These are phyloP conservation scores for Lordiphosa andalusiaca DNA, from an alignment of 2,888 invertebrate genomes.

Conservation along the genomic window DNA sequence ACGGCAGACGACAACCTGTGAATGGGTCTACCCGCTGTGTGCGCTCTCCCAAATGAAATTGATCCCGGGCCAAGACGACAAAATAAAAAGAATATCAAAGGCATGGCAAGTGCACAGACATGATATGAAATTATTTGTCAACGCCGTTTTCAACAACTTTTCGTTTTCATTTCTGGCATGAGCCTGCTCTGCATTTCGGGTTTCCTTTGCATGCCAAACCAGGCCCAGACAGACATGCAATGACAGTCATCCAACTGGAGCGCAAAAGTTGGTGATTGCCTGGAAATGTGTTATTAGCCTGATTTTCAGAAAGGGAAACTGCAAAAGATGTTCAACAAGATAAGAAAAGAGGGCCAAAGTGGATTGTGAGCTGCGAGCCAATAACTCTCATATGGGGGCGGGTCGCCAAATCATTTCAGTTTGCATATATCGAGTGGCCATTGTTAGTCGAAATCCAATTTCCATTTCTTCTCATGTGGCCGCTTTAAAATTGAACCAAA, in stretches of 20 bases:
- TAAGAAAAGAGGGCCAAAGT: slow-evolving; percentile 24
- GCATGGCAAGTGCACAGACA: slow-evolving; percentile 45
- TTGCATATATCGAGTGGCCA: slow-evolving; percentile 5
- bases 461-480: slow-evolving; percentile 1
- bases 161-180: slow-evolving; percentile 62
- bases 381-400: slow-evolving; percentile 7
- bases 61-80: slow-evolving; percentile 33
- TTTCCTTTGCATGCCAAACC: slow-evolving; percentile 39
- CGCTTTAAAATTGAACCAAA: slow-evolving; percentile 2
- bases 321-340: slow-evolving; percentile 20
- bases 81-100: slow-evolving; percentile 27
- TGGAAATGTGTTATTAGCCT: slow-evolving; percentile 67
- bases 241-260: slow-evolving; percentile 60
- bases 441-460: slow-evolving; percentile 27
- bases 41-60: slow-evolving; percentile 46
- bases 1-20: slow-evolving; percentile 47
- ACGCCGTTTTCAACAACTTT: slow-evolving; percentile 72
- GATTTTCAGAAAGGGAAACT: slow-evolving; percentile 23
- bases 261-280: slow-evolving; percentile 61
- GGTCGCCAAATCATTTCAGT: slow-evolving; percentile 5
- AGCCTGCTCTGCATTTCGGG: slow-evolving; percentile 46
- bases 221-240: slow-evolving; percentile 55
- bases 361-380: slow-evolving; percentile 15
- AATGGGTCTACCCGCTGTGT: slow-evolving; percentile 14
- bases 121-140: slow-evolving; percentile 74